A percentile compares a stretch with the other conserved stretches of the same genome.
Evolutionary conservation across 2,797 vertebrate species (phyloP).

Genomic region (Squalus acanthias): DNA sequence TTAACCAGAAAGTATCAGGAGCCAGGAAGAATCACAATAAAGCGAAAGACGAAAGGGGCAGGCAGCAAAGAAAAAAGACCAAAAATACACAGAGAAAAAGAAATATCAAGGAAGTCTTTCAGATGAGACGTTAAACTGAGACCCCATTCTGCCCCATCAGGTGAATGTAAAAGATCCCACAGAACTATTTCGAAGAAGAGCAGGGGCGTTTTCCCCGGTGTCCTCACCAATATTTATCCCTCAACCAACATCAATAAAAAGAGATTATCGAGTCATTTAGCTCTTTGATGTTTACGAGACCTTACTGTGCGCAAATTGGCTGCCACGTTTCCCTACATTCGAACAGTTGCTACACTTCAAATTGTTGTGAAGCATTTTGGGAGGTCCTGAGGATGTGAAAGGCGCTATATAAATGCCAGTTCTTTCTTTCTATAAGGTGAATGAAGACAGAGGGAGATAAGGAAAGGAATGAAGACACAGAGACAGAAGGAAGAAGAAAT

Average conservation of each 20-base stretch:
- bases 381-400: neutral
- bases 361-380: neutral
- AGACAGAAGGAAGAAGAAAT: neutral
- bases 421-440: neutral
- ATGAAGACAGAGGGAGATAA: neutral
- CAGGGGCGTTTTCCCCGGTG: neutral
- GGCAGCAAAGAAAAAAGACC: neutral
- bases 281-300: neutral
- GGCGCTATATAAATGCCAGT: neutral
- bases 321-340: neutral
- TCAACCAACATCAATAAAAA: neutral
- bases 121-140: neutral
- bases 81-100: neutral
- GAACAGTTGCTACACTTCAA: neutral
- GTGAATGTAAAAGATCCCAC: neutral
- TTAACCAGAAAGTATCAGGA: neutral
- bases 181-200: neutral
- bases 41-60: neutral
- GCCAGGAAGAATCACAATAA: neutral
- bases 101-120: neutral
- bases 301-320: too few relatives aligned
- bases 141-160: neutral
- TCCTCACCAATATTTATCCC: neutral
- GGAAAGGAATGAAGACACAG: neutral
- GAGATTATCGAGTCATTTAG: neutral